Percentiles rank a stretch among this genome's conserved stretches.
Evolutionary conservation across 2,888 invertebrate genomes (phyloP).

Genomic region (Sphaeridia pumilis): DNA sequence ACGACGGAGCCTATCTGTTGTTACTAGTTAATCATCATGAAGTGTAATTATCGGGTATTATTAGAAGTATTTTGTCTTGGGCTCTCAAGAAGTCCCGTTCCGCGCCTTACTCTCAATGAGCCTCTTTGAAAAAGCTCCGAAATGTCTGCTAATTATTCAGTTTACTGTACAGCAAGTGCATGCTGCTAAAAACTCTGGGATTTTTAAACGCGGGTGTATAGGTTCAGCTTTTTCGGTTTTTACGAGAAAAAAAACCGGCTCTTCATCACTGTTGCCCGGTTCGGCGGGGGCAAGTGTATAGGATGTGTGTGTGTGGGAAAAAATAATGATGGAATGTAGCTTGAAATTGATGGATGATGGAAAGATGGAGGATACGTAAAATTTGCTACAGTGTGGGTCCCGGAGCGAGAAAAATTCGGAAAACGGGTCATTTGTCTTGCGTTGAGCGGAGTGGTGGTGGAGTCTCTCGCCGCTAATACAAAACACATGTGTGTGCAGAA

Average conservation of each 20-base stretch:
- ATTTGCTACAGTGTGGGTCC: background rate
- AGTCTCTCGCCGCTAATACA: too few relatives aligned
- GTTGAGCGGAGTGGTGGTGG: background rate
- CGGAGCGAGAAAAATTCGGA: background rate
- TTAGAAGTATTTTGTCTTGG: background rate
- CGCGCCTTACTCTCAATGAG: background rate
- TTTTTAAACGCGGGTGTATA: too few relatives aligned
- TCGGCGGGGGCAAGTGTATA: background rate
- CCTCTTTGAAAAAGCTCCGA: too few relatives aligned
- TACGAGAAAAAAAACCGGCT: background rate
- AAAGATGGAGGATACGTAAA: slow-evolving; percentile 2
- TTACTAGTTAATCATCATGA: slow-evolving; percentile 3
- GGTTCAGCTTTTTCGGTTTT: too few relatives aligned
- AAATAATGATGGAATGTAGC: slow-evolving; percentile 1
- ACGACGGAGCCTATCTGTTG: slow-evolving; percentile 1
- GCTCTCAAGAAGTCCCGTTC: background rate
- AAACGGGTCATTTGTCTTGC: slow-evolving; percentile 3
- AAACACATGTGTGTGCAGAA: slow-evolving; percentile 1
- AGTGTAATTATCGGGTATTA: background rate
- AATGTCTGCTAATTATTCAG: too few relatives aligned
- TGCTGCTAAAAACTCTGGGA: too few relatives aligned
- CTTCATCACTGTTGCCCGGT: background rate
- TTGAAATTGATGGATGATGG: slow-evolving; percentile 4
- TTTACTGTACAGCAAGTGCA: too few relatives aligned
- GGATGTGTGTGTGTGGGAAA: background rate